Evolutionary conservation across 2,888 invertebrate species (phyloP).

Genomic region (Parnassius apollo): DNA sequence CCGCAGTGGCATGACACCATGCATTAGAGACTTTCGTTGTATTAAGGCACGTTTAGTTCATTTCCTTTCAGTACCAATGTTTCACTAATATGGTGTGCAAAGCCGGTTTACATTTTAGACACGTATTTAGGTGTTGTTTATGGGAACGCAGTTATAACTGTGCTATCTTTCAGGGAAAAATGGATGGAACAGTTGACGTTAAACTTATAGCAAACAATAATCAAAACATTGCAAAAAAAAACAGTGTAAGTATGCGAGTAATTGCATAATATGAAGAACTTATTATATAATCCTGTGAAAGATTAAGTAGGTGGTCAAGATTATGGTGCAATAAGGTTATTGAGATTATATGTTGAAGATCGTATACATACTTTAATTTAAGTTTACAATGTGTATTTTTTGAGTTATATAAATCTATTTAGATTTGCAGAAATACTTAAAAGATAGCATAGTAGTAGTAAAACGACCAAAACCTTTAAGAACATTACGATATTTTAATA

Average conservation of each 20-base stretch:
- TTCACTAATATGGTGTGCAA: slow-evolving; percentile 57
- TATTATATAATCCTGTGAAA: slow-evolving; percentile 31
- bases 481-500: slow-evolving; percentile 1
- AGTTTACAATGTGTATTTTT: too few relatives aligned
- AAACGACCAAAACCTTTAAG: not conserved
- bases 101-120: slow-evolving; percentile 56
- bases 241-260: slow-evolving; percentile 23
- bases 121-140: slow-evolving; percentile 54
- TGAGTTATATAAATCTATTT: too few relatives aligned
- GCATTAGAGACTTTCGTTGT: slow-evolving; percentile 38
- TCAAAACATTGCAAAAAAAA: slow-evolving; percentile 3
- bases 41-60: slow-evolving; percentile 62
- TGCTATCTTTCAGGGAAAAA: slow-evolving; percentile 41
- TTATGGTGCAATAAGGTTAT: slow-evolving; percentile 28
- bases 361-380: too few relatives aligned
- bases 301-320: slow-evolving; percentile 29
- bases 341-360: not conserved
- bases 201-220: not conserved
- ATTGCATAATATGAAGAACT: slow-evolving; percentile 31
- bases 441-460: not conserved
- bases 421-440: too few relatives aligned
- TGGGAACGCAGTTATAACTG: slow-evolving; percentile 64
- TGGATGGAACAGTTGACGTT: slow-evolving; percentile 25
- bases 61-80: slow-evolving; percentile 66
- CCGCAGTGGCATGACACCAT: slow-evolving; percentile 31